These are phyloP conservation scores for Engystomops pustulosus DNA, from an alignment of 2,113 vertebrate species.

Conservation along the genomic window DNA sequence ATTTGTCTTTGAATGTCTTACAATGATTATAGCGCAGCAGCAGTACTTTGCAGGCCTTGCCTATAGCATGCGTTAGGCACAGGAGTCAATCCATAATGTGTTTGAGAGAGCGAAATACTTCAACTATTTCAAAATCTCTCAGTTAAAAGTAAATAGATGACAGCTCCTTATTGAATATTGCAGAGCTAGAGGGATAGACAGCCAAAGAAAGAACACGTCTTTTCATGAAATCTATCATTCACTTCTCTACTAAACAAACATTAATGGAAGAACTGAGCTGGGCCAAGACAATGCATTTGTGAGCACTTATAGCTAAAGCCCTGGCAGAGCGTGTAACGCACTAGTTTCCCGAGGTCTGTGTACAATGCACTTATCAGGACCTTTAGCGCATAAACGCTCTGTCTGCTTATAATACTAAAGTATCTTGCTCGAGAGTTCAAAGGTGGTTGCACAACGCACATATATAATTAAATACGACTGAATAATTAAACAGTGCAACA, in stretches of 20 bases:
- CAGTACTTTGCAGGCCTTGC: conserved; percentile 31
- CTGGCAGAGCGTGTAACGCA: not conserved
- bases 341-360: not conserved
- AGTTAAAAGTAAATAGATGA: conserved; percentile 46
- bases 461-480: conserved; percentile 55
- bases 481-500: conserved; percentile 59
- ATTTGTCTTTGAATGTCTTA: conserved; percentile 13
- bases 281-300: conserved; percentile 35
- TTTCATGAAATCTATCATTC: conserved; percentile 39
- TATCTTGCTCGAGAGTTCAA: conserved; percentile 53
- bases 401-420: conserved; percentile 30
- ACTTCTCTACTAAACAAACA: conserved; percentile 24
- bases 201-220: conserved; percentile 22
- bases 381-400: conserved; percentile 44
- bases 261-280: not conserved
- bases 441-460: conserved; percentile 53
- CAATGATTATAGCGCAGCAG: conserved; percentile 1
- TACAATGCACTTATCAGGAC: conserved; percentile 40
- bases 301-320: conserved; percentile 21
- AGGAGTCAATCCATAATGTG: conserved; percentile 43
- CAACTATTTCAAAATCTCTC: conserved; percentile 40
- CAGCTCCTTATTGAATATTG: conserved; percentile 45
- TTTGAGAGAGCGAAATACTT: conserved; percentile 34
- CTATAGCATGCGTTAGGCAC: conserved; percentile 37
- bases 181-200: conserved; percentile 39